Percentiles rank a stretch among this genome's conserved stretches.
These are phyloP conservation scores for Odontamblyopus lacepedii DNA, from an alignment of 2,797 vertebrate species.

Conservation along the genomic window DNA sequence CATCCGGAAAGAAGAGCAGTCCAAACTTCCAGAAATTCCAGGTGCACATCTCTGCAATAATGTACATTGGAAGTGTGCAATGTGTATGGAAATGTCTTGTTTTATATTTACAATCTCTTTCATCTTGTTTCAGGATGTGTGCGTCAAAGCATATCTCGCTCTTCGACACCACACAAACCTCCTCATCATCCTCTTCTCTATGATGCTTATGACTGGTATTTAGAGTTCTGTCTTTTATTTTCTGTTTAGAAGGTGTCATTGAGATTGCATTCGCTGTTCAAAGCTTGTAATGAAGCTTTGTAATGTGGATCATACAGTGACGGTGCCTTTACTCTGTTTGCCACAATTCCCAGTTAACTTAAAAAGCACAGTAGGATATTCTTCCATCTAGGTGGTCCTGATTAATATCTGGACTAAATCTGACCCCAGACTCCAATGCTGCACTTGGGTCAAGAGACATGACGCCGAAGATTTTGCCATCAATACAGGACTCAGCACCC, in stretches of 20 bases:
- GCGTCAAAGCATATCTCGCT: slow-evolving; percentile 93
- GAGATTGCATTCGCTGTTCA: slow-evolving; percentile 32
- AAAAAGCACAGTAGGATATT: no score
- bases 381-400: no score
- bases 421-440: no score
- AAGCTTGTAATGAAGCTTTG: not conserved
- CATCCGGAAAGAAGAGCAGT: slow-evolving; percentile 93
- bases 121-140: slow-evolving; percentile 81
- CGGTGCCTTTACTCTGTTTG: not conserved
- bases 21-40: slow-evolving; percentile 95
- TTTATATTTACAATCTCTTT: not conserved
- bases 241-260: not conserved
- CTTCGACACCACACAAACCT: slow-evolving; percentile 96
- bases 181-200: slow-evolving; percentile 97
- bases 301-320: not conserved
- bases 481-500: no score
- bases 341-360: not conserved
- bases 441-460: no score
- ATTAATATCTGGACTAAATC: no score
- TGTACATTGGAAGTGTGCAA: not conserved
- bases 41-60: slow-evolving; percentile 71
- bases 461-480: no score
- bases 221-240: not conserved
- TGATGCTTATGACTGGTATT: slow-evolving; percentile 93
- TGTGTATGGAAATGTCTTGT: not conserved